These are phyloP conservation scores for Paedocypris sp. DNA, from an alignment of 2,113 vertebrate species.

Conservation along the genomic window DNA sequence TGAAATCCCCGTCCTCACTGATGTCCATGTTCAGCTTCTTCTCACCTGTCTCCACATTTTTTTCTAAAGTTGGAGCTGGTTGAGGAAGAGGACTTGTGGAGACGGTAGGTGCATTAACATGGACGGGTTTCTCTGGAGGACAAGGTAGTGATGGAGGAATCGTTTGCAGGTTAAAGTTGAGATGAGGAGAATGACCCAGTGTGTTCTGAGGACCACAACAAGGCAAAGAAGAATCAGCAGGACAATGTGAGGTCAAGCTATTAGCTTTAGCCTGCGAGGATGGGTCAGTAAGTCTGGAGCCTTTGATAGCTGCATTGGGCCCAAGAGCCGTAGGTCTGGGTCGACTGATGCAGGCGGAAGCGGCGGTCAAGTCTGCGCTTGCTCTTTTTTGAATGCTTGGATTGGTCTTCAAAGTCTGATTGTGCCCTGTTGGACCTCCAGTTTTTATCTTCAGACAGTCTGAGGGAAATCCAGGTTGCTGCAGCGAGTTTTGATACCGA, in stretches of 20 bases:
- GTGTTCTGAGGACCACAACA: constrained; percentile 41
- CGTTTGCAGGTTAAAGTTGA: not conserved
- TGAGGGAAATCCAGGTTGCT: no score
- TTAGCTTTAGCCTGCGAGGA: constrained; percentile 47
- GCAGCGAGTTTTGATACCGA: no score
- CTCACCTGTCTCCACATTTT: constrained; percentile 28
- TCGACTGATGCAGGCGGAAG: constrained; percentile 47
- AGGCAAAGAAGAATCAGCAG: constrained; percentile 36
- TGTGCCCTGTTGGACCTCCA: constrained; percentile 22
- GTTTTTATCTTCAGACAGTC: not conserved
- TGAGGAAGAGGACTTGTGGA: constrained; percentile 28
- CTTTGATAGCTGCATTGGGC: constrained; percentile 43
- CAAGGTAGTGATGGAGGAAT: not conserved
- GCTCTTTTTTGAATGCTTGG: not conserved
- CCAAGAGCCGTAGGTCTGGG: constrained; percentile 56
- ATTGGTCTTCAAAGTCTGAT: not conserved
- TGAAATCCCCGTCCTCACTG: constrained; percentile 52
- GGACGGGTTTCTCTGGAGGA: constrained; percentile 2
- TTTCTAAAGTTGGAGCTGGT: constrained; percentile 36
- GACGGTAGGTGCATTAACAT: constrained; percentile 25
- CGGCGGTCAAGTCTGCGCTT: not conserved
- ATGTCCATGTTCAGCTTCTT: constrained; percentile 35
- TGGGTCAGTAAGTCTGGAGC: constrained; percentile 37
- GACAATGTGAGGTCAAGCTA: constrained; percentile 26
- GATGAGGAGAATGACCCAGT: constrained; percentile 8